Conservation (phyloP, 2,797 vertebrate species). For the Clarias fuscus region DNA sequence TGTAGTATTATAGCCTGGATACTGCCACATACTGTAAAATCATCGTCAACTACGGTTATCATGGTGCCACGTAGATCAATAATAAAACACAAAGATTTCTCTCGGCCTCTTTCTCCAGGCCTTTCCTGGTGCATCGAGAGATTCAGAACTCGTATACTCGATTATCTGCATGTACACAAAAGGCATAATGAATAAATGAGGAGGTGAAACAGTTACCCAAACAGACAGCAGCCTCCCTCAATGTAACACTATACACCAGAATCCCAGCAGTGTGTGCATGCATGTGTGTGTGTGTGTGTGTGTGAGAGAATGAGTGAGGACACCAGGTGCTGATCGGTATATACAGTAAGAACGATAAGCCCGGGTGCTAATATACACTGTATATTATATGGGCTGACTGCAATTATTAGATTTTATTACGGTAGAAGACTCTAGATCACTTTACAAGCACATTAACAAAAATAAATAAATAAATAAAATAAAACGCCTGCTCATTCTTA, state of each 20-base stretch:
- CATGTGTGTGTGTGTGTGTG: background rate
- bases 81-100: background rate
- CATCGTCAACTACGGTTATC: background rate
- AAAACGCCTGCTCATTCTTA: background rate
- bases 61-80: background rate
- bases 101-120: background rate
- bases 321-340: background rate
- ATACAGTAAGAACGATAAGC: background rate
- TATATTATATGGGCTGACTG: background rate
- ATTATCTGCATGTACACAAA: background rate
- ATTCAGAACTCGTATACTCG: background rate
- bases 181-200: conserved; percentile 39
- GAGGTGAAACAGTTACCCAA: conserved; percentile 19
- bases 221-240: conserved; percentile 11
- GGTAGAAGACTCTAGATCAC: background rate
- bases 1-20: background rate
- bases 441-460: background rate
- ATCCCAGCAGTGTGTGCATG: background rate
- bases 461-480: background rate
- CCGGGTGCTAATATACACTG: background rate
- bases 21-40: background rate
- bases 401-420: background rate
- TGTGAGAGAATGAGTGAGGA: background rate
- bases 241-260: conserved; percentile 32
- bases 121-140: background rate